These are phyloP conservation scores for Drosophila niveifrons DNA, from an alignment of 2,888 invertebrate genomes.

Conservation along the genomic window DNA sequence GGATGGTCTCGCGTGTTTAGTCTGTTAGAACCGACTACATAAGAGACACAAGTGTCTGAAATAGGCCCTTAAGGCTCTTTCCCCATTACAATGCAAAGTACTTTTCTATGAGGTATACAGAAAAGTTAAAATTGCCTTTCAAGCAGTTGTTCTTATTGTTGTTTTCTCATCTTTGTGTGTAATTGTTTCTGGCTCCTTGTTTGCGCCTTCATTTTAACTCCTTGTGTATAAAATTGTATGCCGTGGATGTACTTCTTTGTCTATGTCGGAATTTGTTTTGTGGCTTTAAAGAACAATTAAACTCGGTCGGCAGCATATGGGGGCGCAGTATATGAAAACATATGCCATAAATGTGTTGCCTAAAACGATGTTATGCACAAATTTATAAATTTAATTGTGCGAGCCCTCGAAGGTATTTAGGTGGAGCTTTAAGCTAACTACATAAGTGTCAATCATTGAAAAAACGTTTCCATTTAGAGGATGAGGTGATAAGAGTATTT, in stretches of 20 bases:
- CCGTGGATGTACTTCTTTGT: conserved; percentile 36
- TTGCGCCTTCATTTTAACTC: conserved; percentile 42
- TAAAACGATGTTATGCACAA: conserved; percentile 27
- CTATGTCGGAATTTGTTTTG: conserved; percentile 64
- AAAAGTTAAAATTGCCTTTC: conserved; percentile 77
- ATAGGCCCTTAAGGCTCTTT: conserved; percentile 42
- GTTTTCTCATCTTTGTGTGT: conserved; percentile 29
- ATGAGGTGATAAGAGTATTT: not conserved
- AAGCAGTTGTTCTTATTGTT: conserved; percentile 42
- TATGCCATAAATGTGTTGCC: conserved; percentile 16
- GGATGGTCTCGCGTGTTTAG: conserved; percentile 20
- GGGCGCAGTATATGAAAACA: conserved; percentile 55
- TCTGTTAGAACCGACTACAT: conserved; percentile 35
- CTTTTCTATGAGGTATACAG: conserved; percentile 74
- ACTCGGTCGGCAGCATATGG: conserved; percentile 73
- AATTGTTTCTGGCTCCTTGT: conserved; percentile 36
- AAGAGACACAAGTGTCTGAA: conserved; percentile 60
- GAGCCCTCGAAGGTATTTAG: conserved; percentile 15
- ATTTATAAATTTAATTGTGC: conserved; percentile 65
- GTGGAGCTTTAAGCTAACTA: not conserved
- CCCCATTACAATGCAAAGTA: conserved; percentile 60
- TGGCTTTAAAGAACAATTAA: conserved; percentile 82
- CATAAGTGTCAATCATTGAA: not conserved
- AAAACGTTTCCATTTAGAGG: not conserved
- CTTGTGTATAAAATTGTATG: conserved; percentile 23